phyloP scores from a whole-genome alignment of 2,113 vertebrate genomes.

The Circaetus cinerascens region DNA sequence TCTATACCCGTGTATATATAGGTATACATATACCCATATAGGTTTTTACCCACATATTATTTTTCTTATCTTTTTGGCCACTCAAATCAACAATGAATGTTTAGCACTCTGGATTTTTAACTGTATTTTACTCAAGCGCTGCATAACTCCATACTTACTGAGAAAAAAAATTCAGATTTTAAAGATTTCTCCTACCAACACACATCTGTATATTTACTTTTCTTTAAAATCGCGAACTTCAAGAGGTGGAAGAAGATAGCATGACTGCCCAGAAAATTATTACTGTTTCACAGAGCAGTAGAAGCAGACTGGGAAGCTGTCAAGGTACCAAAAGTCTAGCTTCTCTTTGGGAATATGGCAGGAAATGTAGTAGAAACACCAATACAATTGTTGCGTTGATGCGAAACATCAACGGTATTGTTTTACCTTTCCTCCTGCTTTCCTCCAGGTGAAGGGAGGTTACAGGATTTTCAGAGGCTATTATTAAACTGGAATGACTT shows the following conservation, averaged over 20 bases:
- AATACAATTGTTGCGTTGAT: not conserved
- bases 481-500: conserved; percentile 22
- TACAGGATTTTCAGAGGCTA: not conserved
- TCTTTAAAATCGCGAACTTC: not conserved
- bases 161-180: not conserved
- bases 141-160: not conserved
- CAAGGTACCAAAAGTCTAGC: not conserved
- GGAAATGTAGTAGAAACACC: conserved; percentile 3
- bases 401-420: not conserved
- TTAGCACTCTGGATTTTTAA: not conserved
- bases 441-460: conserved; percentile 14
- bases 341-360: not conserved
- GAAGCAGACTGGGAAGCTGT: not conserved
- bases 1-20: not conserved
- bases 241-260: not conserved
- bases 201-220: not conserved
- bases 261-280: not conserved
- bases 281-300: not conserved
- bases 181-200: not conserved
- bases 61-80: not conserved
- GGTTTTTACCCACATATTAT: not conserved
- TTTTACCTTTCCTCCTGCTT: conserved; percentile 31
- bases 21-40: not conserved
- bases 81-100: not conserved
- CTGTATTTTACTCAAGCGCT: not conserved